phyloP scores from a whole-genome alignment of 2,888 invertebrate genomes.

The Ophioninae sp. region DNA sequence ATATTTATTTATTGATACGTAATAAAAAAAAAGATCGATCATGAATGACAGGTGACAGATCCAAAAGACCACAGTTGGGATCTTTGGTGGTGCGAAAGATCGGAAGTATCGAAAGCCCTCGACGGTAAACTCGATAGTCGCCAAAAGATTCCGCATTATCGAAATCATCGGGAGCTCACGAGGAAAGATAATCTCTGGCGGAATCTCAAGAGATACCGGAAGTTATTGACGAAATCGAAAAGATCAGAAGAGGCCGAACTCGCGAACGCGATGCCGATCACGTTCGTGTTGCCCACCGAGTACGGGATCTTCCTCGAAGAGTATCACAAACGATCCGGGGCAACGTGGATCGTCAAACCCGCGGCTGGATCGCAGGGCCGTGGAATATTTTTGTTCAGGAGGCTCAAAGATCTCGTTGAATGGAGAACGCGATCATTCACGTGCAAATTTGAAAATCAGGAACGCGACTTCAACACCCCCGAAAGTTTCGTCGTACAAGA shows the following conservation, averaged over 20 bases:
- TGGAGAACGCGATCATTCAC: slow-evolving; percentile 73
- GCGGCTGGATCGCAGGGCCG: slow-evolving; percentile 84
- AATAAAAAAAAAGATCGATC: slow-evolving; percentile 14
- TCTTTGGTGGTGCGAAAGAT: slow-evolving; percentile 84
- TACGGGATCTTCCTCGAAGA: slow-evolving; percentile 85
- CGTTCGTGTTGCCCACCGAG: slow-evolving; percentile 84
- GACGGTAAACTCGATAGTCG: slow-evolving; percentile 67
- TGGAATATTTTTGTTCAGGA: slow-evolving; percentile 85
- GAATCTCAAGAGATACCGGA: slow-evolving; percentile 82
- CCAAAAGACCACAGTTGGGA: slow-evolving; percentile 81
- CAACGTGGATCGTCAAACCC: slow-evolving; percentile 86
- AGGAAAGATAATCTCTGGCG: slow-evolving; percentile 84
- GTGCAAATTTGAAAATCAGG: slow-evolving; percentile 36
- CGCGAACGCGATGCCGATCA: slow-evolving; percentile 83
- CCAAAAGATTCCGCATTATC: slow-evolving; percentile 84
- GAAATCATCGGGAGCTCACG: slow-evolving; percentile 85
- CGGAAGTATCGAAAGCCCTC: slow-evolving; percentile 80
- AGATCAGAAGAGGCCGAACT: slow-evolving; percentile 79
- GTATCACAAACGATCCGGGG: slow-evolving; percentile 82
- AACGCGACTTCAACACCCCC: slow-evolving; percentile 48
- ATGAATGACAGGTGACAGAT: slow-evolving; percentile 72
- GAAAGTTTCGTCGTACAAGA: slow-evolving; percentile 83
- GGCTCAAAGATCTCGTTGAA: slow-evolving; percentile 76
- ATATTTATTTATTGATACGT: too few relatives aligned
- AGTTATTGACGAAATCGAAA: slow-evolving; percentile 70